These are phyloP conservation scores for Phyllotreta cruciferae DNA, from an alignment of 2,888 invertebrate genomes.

Conservation along the genomic window DNA sequence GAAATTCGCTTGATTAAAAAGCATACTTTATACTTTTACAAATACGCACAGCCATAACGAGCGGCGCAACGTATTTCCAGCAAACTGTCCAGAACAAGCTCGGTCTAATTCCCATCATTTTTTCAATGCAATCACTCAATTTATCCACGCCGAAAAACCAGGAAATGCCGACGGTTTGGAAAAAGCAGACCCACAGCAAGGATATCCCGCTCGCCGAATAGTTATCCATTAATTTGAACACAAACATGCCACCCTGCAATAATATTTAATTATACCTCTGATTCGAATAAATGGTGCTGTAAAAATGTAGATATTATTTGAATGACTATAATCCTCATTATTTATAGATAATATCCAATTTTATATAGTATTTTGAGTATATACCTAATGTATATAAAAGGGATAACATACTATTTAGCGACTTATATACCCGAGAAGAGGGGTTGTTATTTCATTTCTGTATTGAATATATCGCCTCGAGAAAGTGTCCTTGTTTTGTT, in stretches of 20 bases:
- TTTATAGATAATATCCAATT: too few species aligned
- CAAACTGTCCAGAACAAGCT: conserved; percentile 65
- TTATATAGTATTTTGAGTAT: too few species aligned
- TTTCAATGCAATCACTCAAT: conserved; percentile 67
- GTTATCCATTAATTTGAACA: conserved; percentile 87
- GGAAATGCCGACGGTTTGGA: conserved; percentile 67
- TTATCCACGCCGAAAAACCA: conserved; percentile 68
- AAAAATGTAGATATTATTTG: too few species aligned
- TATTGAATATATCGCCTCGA: too few species aligned
- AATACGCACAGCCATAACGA: conserved; percentile 66
- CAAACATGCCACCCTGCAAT: conserved; percentile 84
- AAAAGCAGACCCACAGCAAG: conserved; percentile 68
- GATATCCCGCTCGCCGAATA: conserved; percentile 69
- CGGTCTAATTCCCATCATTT: conserved; percentile 68
- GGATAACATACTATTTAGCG: background rate
- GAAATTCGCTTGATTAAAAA: conserved; percentile 43
- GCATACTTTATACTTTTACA: too few species aligned
- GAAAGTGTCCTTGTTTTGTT: too few species aligned
- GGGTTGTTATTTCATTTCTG: too few species aligned
- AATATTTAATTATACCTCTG: conserved; percentile 18
- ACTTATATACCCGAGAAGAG: background rate
- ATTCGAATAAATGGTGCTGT: conserved; percentile 21
- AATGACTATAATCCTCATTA: too few species aligned
- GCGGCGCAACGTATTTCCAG: conserved; percentile 68
- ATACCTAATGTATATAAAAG: background rate